Conservation (phyloP, 2,888 invertebrate species). For the Brenthis daphne region DNA sequence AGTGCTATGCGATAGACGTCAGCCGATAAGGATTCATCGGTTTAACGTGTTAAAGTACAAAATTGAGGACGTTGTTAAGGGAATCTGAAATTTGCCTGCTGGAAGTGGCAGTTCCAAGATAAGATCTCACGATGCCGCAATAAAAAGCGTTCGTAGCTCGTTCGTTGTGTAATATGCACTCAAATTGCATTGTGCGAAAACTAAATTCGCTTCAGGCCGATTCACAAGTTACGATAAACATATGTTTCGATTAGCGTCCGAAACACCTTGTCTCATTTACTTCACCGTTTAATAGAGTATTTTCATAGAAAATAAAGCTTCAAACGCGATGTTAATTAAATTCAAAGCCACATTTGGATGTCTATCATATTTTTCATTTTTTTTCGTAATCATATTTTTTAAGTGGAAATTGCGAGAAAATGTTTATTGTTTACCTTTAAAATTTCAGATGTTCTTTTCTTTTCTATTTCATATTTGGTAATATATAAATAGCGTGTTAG, state of each 20-base stretch:
- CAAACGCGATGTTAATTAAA: too few species aligned
- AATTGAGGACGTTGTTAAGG: conserved; percentile 52
- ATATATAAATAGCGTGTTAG: too few species aligned
- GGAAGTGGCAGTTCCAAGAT: conserved; percentile 82
- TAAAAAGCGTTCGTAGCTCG: conserved; percentile 81
- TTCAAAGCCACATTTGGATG: too few species aligned
- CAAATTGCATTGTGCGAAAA: conserved; percentile 83
- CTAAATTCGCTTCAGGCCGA: conserved; percentile 81
- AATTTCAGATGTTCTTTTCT: too few species aligned
- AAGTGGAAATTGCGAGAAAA: too few species aligned
- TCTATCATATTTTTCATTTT: too few species aligned
- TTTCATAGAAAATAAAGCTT: too few species aligned
- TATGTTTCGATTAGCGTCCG: conserved; percentile 72
- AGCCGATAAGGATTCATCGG: conserved; percentile 58
- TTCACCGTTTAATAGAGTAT: neutral
- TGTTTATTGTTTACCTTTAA: too few species aligned
- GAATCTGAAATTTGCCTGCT: conserved; percentile 80
- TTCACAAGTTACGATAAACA: conserved; percentile 81
- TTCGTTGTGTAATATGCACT: conserved; percentile 83
- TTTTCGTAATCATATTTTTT: too few species aligned
- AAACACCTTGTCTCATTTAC: conserved; percentile 39
- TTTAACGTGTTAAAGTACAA: conserved; percentile 61
- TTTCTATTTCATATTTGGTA: too few species aligned
- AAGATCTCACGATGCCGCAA: conserved; percentile 82
- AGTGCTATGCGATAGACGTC: conserved; percentile 45